Percentiles rank a stretch among this genome's conserved stretches.
Conservation (phyloP, 2,888 invertebrate species). For the Plebejus melissa region DNA sequence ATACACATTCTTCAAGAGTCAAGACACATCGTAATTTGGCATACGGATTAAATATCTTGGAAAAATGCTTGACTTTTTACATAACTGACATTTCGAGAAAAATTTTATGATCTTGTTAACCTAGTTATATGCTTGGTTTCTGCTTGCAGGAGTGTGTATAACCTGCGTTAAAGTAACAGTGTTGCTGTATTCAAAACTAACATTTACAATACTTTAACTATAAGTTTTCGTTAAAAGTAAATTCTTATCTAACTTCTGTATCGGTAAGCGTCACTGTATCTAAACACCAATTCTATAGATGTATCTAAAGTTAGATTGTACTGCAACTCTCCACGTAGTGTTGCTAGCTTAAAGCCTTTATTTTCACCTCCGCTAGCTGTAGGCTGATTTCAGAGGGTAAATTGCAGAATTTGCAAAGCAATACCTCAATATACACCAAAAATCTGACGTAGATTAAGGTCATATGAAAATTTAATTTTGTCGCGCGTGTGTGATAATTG, state of each 20-base stretch:
- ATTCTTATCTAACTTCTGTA: slow-evolving; percentile 17
- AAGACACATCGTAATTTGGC: background rate
- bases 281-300: slow-evolving; percentile 40
- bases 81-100: background rate
- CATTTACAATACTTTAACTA: background rate
- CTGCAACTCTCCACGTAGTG: slow-evolving; percentile 44
- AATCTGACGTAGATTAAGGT: no score
- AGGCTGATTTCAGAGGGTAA: slow-evolving; percentile 38
- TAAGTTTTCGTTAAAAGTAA: background rate
- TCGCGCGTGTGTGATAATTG: no score
- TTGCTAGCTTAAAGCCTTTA: slow-evolving; percentile 58
- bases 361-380: slow-evolving; percentile 54
- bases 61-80: background rate
- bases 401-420: background rate
- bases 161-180: background rate
- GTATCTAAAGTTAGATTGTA: slow-evolving; percentile 31
- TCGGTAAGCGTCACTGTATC: slow-evolving; percentile 38
- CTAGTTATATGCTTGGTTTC: background rate
- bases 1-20: background rate
- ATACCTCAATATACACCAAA: no score
- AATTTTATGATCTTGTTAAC: no score
- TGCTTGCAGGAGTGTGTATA: slow-evolving; percentile 5
- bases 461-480: no score
- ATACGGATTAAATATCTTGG: no score
- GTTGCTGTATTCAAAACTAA: slow-evolving; percentile 8